phyloP scores from a whole-genome alignment of 2,888 invertebrate species.

The Cantharis nigra region DNA sequence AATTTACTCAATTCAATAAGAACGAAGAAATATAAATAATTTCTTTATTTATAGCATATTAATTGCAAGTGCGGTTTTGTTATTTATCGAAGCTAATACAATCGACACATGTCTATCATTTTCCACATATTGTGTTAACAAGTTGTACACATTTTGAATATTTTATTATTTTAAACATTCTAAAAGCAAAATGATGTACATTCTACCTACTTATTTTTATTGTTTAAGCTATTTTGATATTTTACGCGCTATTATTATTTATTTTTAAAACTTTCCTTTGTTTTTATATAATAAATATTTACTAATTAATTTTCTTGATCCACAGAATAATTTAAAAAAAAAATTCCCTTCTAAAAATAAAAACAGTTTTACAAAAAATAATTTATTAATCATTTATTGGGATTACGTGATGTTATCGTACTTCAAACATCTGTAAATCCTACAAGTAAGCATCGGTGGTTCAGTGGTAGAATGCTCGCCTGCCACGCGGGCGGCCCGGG shows the following conservation, averaged over 20 bases:
- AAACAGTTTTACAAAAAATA: too few relatives aligned
- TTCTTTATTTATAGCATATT: background rate
- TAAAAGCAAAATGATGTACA: background rate
- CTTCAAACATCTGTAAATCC: background rate
- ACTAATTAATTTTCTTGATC: too few relatives aligned
- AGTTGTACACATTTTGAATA: background rate
- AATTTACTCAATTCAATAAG: background rate
- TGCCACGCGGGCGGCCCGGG: slow-evolving; percentile 62
- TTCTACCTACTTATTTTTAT: background rate
- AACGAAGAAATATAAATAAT: background rate
- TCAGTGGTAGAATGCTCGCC: slow-evolving; percentile 62
- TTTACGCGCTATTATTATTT: background rate
- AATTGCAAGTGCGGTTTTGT: background rate
- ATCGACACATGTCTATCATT: background rate
- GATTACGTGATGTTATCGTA: background rate
- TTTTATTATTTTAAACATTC: background rate
- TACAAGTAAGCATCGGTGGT: slow-evolving; percentile 55
- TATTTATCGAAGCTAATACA: background rate
- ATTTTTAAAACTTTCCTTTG: background rate
- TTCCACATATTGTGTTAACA: background rate
- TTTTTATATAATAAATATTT: too few relatives aligned
- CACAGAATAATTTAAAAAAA: too few relatives aligned
- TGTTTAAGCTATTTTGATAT: background rate
- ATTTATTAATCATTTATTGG: too few relatives aligned
- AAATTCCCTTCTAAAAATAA: too few relatives aligned